These are phyloP conservation scores for Gopherus flavomarginatus DNA, from an alignment of 2,113 vertebrate species.

Conservation along the genomic window DNA sequence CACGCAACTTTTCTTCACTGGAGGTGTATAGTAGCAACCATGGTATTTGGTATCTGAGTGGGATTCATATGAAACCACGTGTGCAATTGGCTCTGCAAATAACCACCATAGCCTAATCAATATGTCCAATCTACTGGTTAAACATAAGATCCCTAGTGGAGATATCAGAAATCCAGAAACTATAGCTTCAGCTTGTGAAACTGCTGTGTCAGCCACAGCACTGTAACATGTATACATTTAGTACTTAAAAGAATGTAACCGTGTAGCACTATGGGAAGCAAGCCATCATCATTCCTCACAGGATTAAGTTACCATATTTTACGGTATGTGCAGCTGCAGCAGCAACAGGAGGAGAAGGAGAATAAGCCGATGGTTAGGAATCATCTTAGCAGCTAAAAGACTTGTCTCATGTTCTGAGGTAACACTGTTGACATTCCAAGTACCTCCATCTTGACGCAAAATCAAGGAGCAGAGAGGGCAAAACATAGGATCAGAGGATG, in stretches of 20 bases:
- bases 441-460: background rate
- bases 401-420: background rate
- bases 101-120: slow-evolving; percentile 6
- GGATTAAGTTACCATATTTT: background rate
- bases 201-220: background rate
- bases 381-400: background rate
- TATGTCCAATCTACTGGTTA: background rate
- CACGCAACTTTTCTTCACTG: background rate
- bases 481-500: background rate
- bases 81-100: slow-evolving; percentile 52
- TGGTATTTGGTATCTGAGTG: slow-evolving; percentile 6
- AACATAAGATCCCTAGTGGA: slow-evolving; percentile 38
- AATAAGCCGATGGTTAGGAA: background rate
- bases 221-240: fast-evolving
- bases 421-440: background rate
- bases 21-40: background rate
- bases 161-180: background rate
- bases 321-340: background rate
- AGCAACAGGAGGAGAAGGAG: background rate
- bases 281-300: background rate
- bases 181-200: background rate
- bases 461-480: background rate
- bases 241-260: background rate
- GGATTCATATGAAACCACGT: slow-evolving; percentile 12
- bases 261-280: background rate